These are phyloP conservation scores for Apodemus sylvaticus DNA, from an alignment of 2,113 vertebrate species.

Conservation along the genomic window DNA sequence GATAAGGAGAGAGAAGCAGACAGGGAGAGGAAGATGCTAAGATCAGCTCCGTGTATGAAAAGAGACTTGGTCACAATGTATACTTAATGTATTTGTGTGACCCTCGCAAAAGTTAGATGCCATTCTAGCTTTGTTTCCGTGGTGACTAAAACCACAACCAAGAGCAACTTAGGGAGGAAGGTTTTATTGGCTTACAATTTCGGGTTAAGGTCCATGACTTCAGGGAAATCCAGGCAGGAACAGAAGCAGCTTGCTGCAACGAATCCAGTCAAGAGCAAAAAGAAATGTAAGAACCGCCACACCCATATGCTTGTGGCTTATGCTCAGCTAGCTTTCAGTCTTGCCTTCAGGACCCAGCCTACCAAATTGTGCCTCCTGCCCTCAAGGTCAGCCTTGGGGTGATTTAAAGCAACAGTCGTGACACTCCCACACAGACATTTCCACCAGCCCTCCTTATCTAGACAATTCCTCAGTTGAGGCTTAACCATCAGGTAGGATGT, in stretches of 20 bases:
- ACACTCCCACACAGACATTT: background rate
- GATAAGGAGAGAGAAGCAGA: background rate
- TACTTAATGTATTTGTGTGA: background rate
- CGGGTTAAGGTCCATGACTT: background rate
- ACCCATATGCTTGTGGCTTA: background rate
- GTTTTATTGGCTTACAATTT: background rate
- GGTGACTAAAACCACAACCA: background rate
- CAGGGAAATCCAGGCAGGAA: background rate
- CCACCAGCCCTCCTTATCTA: background rate
- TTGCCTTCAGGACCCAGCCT: background rate
- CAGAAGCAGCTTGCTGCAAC: background rate
- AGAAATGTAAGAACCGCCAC: background rate
- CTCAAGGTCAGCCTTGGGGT: too few relatives aligned
- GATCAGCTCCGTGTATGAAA: background rate
- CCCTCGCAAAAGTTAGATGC: background rate
- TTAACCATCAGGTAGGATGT: background rate
- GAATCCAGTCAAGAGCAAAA: background rate
- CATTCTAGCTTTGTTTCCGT: background rate
- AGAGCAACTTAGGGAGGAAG: background rate
- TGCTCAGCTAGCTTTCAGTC: background rate
- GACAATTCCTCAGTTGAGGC: background rate
- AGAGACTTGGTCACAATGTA: background rate
- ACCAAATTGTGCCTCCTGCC: too few relatives aligned
- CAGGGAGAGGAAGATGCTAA: background rate
- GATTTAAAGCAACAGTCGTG: background rate